Conservation (phyloP, 2,113 vertebrate species). For the Oryzias woworae region DNA sequence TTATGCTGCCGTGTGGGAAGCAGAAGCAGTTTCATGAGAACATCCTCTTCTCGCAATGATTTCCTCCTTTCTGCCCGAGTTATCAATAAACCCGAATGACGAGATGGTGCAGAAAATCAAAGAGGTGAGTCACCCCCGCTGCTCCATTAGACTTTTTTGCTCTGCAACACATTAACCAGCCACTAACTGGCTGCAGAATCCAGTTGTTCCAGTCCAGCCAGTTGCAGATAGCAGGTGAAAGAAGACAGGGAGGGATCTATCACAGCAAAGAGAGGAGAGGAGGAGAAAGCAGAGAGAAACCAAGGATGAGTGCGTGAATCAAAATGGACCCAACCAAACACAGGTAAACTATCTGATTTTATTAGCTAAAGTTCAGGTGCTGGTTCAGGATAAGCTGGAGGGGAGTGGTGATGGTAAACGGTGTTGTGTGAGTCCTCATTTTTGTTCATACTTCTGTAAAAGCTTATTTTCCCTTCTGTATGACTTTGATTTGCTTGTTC, state of each 20-base stretch:
- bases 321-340: constrained; percentile 63
- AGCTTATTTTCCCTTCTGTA: neutral
- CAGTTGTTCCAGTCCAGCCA: constrained; percentile 69
- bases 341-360: constrained; percentile 64
- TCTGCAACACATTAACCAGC: constrained; percentile 44
- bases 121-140: constrained; percentile 24
- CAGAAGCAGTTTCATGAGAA: neutral
- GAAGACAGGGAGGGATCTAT: constrained; percentile 43
- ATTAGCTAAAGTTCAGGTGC: neutral
- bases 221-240: constrained; percentile 62
- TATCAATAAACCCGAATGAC: constrained; percentile 27
- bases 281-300: constrained; percentile 50
- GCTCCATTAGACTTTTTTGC: constrained; percentile 4
- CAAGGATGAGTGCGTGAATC: constrained; percentile 67
- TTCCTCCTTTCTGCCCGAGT: neutral
- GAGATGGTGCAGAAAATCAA: constrained; percentile 17
- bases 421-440: neutral
- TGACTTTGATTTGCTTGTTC: constrained; percentile 9
- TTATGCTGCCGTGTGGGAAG: neutral
- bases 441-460: neutral
- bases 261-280: constrained; percentile 32
- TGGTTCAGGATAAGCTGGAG: neutral
- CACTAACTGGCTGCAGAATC: constrained; percentile 57
- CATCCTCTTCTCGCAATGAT: constrained; percentile 4
- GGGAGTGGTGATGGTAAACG: neutral